Base-by-base conservation (phyloP, 2,113 vertebrate genomes). In the Callipepla californica region DNA sequence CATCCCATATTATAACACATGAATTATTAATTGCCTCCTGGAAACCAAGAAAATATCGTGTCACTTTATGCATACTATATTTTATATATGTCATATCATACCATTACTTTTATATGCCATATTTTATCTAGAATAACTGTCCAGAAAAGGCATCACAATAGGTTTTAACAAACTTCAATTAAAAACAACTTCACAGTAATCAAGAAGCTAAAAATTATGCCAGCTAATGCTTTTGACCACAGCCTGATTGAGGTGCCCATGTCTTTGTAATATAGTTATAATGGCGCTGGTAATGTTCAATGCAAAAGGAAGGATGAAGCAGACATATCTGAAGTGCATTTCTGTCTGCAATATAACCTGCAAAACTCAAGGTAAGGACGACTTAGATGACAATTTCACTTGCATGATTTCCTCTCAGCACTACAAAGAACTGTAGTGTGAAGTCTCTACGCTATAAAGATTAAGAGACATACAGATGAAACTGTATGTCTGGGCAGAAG, bases 91-190 rank as follows among this genome's bases (percentile, higher is more conserved):
- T 8, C 40, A 2, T 16, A 48, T 1, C 7, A 67, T 15, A 40
- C 3, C 28, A 34, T 25, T 67, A n/a, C 50, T 70, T 70, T 55
- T 42, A 57, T 15, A 44, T 23, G 50, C 9, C 38, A 1, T 20
- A 57, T 69, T 42, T 68, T 51, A 73, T 0, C 15, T 45, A 42
- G 16, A 25, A 22, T n/a, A 42, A 57, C 16, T 58, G 45, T 17
- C 84, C 26, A 25, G 62, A 91, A 92, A 87, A 68, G n/a, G 8
- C 44, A 90, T 45, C 19, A 45, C 21, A 59, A 55, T 38, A 87
- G 58, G 14, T 87, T 92, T 90, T 38, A 90, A 78, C 9, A 61
- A 67, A 30, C 38, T 32, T 40, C 67, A 42, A 83, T 48, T 9
- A 77, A 72, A 77, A 51, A 9, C 76, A 90, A 83, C 30, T 0